A percentile compares a stretch with the other conserved stretches of the same genome.
phyloP scores from a whole-genome alignment of 2,113 vertebrate genomes.

The Ginglymostoma cirratum region DNA sequence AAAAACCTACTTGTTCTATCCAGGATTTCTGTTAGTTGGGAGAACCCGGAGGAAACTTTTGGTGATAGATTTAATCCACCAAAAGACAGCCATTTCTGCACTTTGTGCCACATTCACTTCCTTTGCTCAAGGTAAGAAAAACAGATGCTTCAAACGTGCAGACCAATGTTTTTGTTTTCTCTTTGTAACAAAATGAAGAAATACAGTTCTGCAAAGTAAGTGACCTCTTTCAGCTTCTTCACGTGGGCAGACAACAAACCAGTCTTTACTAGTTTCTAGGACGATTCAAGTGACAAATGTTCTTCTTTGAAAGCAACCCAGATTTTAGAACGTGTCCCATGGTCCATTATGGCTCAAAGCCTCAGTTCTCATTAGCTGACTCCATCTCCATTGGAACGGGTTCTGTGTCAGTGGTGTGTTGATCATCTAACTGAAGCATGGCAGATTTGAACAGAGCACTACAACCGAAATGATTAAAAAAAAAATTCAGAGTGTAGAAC shows the following conservation, averaged over 20 bases:
- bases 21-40: background rate
- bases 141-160: background rate
- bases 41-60: background rate
- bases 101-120: constrained; percentile 6
- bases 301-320: constrained; percentile 33
- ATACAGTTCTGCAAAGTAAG: constrained; percentile 10
- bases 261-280: constrained; percentile 36
- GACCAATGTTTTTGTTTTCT: constrained; percentile 11
- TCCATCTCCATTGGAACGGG: constrained; percentile 25
- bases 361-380: constrained; percentile 16
- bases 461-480: background rate
- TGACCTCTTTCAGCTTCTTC: constrained; percentile 30
- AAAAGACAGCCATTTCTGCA: constrained; percentile 20
- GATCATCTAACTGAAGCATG: constrained; percentile 1
- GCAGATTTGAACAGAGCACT: background rate
- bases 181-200: constrained; percentile 32
- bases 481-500: too few relatives aligned
- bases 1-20: background rate
- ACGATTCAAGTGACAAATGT: constrained; percentile 36
- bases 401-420: constrained; percentile 1
- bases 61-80: background rate
- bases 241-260: constrained; percentile 26
- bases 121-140: constrained; percentile 7
- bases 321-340: constrained; percentile 31
- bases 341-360: background rate